Evolutionary conservation across 1,140 invertebrate species (phyloP).

Genomic region (Cephus cinctus): DNA sequence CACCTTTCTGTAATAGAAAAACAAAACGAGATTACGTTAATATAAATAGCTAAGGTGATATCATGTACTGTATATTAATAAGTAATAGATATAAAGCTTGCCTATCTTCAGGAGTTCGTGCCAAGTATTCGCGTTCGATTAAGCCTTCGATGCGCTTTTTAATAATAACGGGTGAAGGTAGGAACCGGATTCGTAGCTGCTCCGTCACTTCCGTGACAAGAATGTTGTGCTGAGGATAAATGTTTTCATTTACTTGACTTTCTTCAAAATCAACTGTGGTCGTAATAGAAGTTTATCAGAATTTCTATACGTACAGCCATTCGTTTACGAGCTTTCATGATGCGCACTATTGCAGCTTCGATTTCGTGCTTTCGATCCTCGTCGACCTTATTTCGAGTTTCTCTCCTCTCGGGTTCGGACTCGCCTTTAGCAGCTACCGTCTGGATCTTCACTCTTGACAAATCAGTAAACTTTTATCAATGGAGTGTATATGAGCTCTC

Average conservation of each 20-base stretch:
- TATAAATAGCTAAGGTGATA: not conserved
- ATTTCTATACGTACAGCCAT: slow-evolving; percentile 69
- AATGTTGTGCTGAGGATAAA: slow-evolving; percentile 76
- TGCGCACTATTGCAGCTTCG: slow-evolving; percentile 98
- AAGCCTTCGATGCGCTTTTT: slow-evolving; percentile 99
- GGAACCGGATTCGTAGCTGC: slow-evolving; percentile 92
- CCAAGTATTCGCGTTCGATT: slow-evolving; percentile 98
- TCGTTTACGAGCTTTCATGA: slow-evolving; percentile 98
- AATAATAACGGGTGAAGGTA: slow-evolving; percentile 96
- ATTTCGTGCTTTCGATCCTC: slow-evolving; percentile 99
- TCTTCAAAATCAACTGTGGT: not conserved
- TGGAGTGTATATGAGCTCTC: slow-evolving; percentile 4
- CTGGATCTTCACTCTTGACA: slow-evolving; percentile 83
- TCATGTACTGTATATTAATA: slow-evolving; percentile 3
- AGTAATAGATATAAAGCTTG: slow-evolving; percentile 37
- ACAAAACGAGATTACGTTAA: slow-evolving; percentile 10
- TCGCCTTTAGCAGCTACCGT: slow-evolving; percentile 97
- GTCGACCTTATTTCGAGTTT: slow-evolving; percentile 97
- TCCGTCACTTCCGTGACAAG: slow-evolving; percentile 97
- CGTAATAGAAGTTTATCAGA: slow-evolving; percentile 1
- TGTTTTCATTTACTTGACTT: not conserved
- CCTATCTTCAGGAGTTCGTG: slow-evolving; percentile 93
- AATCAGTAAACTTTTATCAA: slow-evolving; percentile 6
- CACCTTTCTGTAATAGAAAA: slow-evolving; percentile 70
- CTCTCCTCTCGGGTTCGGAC: slow-evolving; percentile 96